Base-by-base conservation (phyloP, 1,140 invertebrate species). In the Pomacea maculata region DNA sequence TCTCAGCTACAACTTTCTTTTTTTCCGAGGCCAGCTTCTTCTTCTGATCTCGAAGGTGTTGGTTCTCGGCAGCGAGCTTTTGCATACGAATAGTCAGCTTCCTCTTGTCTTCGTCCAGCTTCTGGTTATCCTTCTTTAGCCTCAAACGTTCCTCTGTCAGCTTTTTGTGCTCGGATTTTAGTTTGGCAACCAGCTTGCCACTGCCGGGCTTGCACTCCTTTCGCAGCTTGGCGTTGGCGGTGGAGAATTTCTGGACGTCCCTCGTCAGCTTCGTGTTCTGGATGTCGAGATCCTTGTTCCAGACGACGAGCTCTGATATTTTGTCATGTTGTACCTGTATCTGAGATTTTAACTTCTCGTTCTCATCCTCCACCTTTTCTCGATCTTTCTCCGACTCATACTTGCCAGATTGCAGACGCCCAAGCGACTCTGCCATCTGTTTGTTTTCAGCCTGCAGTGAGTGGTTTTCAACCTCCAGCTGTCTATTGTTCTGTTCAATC, bases 41-140 rank as follows among this genome's bases (percentile, higher is more conserved):
- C 67, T 82, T 82, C 78, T 82, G 81, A 6, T 82, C 78, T 1
- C 68, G 29, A 11, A 82, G 73, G 54, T 71, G 68, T 8, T 70
- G 45, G 67, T 82, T 82, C 57, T 82, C 81, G 12, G 72, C 34
- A 21, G 79, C 78, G 72, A 82, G 71, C 68, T 79, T 82, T 45
- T 79, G 78, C 34, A 61, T 67, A 25, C 78, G 72, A 34, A 82
- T 79, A 9, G 71, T 25, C 65, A 80, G 63, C 15, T 71, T 71
- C 19, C 81, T 65, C 55, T 67, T 79, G 64, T 82, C 81, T 11
- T 52, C 67, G 52, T 82, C 81, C 63, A 79, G 21, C 21, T 63
- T 73, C 55, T 78, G 65, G 12, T 80, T 29, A 19, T 82, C 81
- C 3, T 73, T 78, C 65, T 76, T 79, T 12, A 82, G 73, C 61